Conservation (phyloP, 2,888 invertebrate species). For the Cremastinae sp. region DNA sequence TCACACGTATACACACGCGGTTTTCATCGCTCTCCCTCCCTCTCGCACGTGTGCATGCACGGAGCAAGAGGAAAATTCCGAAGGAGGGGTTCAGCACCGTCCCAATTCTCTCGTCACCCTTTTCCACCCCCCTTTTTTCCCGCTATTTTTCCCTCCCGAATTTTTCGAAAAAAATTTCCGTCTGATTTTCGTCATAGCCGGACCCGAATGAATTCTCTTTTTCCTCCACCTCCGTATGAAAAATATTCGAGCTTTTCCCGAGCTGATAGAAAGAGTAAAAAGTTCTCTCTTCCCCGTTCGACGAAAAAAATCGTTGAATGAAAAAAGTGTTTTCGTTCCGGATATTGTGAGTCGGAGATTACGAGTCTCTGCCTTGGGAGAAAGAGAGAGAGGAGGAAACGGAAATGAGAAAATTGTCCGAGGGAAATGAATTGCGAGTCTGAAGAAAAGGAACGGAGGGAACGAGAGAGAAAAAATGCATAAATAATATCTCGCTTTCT, state of each 20-base stretch:
- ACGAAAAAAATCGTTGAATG: background rate
- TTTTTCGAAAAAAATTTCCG: slow-evolving; percentile 49
- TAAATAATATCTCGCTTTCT: slow-evolving; percentile 45
- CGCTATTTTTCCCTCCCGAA: slow-evolving; percentile 16
- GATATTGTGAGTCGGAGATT: background rate
- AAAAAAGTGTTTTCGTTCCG: no score
- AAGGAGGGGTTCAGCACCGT: slow-evolving; percentile 14
- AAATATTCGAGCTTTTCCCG: no score
- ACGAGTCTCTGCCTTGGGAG: background rate
- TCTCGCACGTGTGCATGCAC: slow-evolving; percentile 1
- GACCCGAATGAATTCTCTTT: slow-evolving; percentile 29
- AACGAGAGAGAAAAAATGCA: slow-evolving; percentile 21
- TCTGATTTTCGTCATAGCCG: slow-evolving; percentile 12
- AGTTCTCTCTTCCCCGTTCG: background rate
- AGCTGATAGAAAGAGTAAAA: no score
- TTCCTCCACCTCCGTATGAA: background rate
- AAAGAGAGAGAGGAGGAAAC: no score
- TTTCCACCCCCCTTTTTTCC: background rate
- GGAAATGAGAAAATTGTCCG: no score
- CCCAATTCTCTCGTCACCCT: slow-evolving; percentile 48
- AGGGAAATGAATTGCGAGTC: no score
- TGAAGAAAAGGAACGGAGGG: background rate
- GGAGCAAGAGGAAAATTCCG: background rate
- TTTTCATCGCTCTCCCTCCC: slow-evolving; percentile 26
- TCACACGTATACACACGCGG: background rate